Percentiles rank a stretch among this genome's conserved stretches.
phyloP scores from a whole-genome alignment of 2,888 invertebrate species.

The Oxycera nigricornis region DNA sequence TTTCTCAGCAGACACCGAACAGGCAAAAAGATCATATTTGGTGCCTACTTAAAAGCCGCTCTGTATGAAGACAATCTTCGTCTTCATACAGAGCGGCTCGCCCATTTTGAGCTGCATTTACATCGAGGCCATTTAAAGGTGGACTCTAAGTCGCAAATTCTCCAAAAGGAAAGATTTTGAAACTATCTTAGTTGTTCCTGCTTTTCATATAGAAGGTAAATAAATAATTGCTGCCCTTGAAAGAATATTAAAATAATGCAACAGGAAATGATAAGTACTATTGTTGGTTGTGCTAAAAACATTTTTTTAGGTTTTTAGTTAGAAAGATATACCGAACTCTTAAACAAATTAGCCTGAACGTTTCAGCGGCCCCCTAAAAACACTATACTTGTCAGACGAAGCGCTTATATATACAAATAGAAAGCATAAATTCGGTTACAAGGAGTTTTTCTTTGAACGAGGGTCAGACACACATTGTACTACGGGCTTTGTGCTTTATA shows the following conservation, averaged over 20 bases:
- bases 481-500: not conserved
- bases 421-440: slow-evolving; percentile 27
- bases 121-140: not conserved
- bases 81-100: not conserved
- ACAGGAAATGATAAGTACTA: no score
- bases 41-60: slow-evolving; percentile 8
- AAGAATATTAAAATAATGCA: no score
- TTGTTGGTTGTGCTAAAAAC: no score
- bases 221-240: no score
- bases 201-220: no score
- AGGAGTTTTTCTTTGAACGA: slow-evolving; percentile 27
- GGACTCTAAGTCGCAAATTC: not conserved
- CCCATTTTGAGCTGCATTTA: not conserved
- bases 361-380: no score
- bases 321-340: no score
- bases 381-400: no score
- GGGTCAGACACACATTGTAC: slow-evolving; percentile 9
- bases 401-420: slow-evolving; percentile 10
- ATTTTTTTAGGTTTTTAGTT: no score
- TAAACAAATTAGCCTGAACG: no score
- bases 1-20: slow-evolving; percentile 3
- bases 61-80: slow-evolving; percentile 10
- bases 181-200: no score
- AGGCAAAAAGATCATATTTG: not conserved
- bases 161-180: no score